Conservation (phyloP, 2,797 vertebrate genomes). For the Pachyuromys duprasi region DNA sequence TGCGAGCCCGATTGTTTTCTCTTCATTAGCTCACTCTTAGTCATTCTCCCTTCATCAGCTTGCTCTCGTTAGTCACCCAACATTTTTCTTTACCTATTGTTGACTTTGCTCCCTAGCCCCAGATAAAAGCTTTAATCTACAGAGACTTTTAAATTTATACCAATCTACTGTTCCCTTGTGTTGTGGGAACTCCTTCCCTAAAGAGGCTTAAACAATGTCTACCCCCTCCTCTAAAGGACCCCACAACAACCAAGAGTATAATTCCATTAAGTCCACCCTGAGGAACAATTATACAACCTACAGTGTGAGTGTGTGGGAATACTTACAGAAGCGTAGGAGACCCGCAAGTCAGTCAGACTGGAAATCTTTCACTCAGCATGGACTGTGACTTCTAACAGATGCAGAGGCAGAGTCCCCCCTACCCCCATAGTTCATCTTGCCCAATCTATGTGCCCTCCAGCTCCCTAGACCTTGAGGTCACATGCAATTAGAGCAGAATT, state of each 20-base stretch:
- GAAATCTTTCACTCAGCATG: not conserved
- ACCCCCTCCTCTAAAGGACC: not conserved
- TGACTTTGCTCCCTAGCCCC: not conserved
- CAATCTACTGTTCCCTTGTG: not conserved
- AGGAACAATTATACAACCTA: not conserved
- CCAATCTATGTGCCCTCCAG: not conserved
- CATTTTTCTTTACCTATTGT: not conserved
- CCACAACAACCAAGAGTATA: not conserved
- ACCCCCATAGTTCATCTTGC: not conserved
- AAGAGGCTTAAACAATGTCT: not conserved
- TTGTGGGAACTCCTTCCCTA: not conserved
- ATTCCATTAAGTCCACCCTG: not conserved
- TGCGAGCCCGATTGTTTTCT: not conserved
- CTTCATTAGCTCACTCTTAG: not conserved
- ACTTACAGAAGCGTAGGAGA: not conserved
- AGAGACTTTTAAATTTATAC: not conserved
- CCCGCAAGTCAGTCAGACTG: not conserved
- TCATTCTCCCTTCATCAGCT: not conserved
- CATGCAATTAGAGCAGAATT: not conserved
- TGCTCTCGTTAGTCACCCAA: not conserved
- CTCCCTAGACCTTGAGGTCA: not conserved
- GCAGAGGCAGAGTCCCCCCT: not conserved
- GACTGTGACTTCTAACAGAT: not conserved
- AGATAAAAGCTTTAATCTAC: conserved; percentile 29
- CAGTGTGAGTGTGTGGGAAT: accelerated